Evolutionary conservation across 2,888 invertebrate species (phyloP), one percentile per base, ranked within the genome.

Genomic region (Oxytorus armatus): DNA sequence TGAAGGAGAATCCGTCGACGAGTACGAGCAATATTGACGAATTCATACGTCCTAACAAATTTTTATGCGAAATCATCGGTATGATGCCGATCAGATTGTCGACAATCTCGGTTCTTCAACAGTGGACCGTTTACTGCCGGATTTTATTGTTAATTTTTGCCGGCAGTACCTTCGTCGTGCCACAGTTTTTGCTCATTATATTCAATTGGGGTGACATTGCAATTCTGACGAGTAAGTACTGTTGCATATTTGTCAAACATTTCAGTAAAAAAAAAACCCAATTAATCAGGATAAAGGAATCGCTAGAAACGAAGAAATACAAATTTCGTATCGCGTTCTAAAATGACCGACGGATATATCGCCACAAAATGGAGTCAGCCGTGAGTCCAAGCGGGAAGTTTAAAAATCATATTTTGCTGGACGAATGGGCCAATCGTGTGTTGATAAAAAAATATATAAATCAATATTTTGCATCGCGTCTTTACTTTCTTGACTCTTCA

Each of bases 121-220:
- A 63, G 74, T 3, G 57, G n/a, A 85, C 82, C 33, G 59, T 77
- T 7, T 72, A 77, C n/a, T 81, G 83, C 23, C 84, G 82, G 3
- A 39, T 83, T 5, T 25, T 82, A 1, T 66, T 84, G 14, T 47
- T 77, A 10, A 10, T 83, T 7, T 55, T 68, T 0, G 77, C 81
- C 8, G 53, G 83, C 1, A 68, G 16, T 25, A 82, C 42, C n/a
- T 1, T 86, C 3, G 72, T 84, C 36, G 65, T 86, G 11, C 84
- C 86, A 0, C 76, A 84, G 33, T 42, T 85, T 44, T 49, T 83
- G 51, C 39, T 51, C 1, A 57, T 86, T 33, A 63, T 63, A 1
- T 25, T 70, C 1, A 79, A 75, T 23, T 82, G 84, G 82, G 81
- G 81, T 1, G 77, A 86, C 55, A 23, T 86, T 5, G 51, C 23